Conservation (phyloP, 2,113 vertebrate species). For the Centropus unirufus region DNA sequence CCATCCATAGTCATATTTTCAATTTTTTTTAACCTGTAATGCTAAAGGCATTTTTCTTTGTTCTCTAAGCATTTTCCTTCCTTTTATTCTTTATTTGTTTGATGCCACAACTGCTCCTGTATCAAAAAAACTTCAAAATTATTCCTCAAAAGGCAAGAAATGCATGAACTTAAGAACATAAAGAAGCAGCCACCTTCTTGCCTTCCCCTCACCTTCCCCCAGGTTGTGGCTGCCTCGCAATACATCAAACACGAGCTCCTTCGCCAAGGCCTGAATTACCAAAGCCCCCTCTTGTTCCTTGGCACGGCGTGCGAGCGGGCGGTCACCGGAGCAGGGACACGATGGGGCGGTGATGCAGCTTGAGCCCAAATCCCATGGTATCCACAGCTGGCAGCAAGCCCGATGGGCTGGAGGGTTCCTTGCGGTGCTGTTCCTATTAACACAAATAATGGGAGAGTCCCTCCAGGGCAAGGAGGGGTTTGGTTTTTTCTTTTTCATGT, state of each 20-base stretch:
- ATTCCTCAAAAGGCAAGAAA: neutral
- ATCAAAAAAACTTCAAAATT: neutral
- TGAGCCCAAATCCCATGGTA: rapidly evolving
- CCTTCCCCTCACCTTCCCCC: neutral
- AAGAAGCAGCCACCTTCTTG: neutral
- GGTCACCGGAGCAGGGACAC: rapidly evolving
- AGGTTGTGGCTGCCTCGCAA: neutral
- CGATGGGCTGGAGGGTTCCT: neutral
- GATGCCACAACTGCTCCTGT: neutral
- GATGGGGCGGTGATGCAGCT: neutral
- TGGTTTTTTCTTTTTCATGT: neutral
- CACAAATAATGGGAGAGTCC: neutral
- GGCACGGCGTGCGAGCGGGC: neutral
- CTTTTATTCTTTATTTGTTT: slow-evolving; percentile 17
- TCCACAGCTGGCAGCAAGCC: neutral
- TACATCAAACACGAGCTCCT: neutral
- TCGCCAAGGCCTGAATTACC: neutral
- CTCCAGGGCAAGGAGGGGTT: neutral
- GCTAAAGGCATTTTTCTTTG: slow-evolving; percentile 51
- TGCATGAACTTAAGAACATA: neutral
- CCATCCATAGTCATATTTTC: neutral
- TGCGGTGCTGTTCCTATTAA: neutral
- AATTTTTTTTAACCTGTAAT: neutral
- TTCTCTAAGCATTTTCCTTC: slow-evolving; percentile 25
- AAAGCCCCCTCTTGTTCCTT: neutral